Percentiles rank a stretch among this genome's conserved stretches.
These are phyloP conservation scores for Drosophila niveifrons DNA, from an alignment of 2,888 invertebrate species.

Conservation along the genomic window DNA sequence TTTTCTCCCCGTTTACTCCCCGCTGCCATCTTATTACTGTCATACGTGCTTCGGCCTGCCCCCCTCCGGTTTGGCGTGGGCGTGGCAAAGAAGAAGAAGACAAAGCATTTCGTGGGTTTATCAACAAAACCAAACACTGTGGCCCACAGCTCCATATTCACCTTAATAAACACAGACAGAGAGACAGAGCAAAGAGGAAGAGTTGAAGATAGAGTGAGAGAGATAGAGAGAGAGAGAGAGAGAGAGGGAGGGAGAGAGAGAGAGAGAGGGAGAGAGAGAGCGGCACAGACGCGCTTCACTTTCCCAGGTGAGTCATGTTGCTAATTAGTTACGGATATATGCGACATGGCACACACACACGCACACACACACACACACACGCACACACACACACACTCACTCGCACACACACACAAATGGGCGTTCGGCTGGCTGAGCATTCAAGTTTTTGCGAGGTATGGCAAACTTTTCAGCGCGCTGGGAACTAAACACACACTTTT, in stretches of 20 bases:
- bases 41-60: constrained; percentile 22
- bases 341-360: constrained; percentile 49
- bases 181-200: background rate
- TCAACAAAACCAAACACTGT: constrained; percentile 57
- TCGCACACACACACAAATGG: constrained; percentile 16
- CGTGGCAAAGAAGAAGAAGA: constrained; percentile 25
- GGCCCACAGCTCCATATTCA: constrained; percentile 31
- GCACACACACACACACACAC: constrained; percentile 20
- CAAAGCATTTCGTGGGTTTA: constrained; percentile 71
- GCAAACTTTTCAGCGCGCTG: constrained; percentile 61
- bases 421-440: constrained; percentile 37
- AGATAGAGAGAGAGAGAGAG: background rate
- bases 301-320: constrained; percentile 77
- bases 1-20: constrained; percentile 13
- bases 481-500: constrained; percentile 45
- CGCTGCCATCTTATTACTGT: constrained; percentile 55
- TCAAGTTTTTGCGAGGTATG: constrained; percentile 54
- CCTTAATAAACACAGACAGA: constrained; percentile 20
- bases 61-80: background rate
- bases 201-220: background rate
- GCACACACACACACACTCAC: constrained; percentile 7
- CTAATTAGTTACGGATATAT: constrained; percentile 77
- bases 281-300: constrained; percentile 6
- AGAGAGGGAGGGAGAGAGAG: background rate
- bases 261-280: background rate